Evolutionary conservation across 2,113 vertebrate genomes (phyloP).

Genomic region (Aythya baeri): DNA sequence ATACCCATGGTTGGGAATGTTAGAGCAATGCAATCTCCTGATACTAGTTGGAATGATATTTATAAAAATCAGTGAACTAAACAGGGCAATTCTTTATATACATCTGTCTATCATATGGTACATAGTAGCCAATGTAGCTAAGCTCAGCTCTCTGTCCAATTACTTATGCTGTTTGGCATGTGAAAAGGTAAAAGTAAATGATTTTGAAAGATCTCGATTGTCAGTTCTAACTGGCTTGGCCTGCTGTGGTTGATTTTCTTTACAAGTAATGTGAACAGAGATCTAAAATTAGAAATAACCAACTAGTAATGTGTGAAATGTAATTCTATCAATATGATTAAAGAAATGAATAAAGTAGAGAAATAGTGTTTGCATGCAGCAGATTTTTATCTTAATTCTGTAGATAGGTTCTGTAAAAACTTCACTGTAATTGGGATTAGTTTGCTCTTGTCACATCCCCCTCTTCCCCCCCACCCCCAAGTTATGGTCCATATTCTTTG

Average conservation of each 20-base stretch:
- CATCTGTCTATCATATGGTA: neutral
- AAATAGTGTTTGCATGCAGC: neutral
- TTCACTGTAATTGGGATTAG: neutral
- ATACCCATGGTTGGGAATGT: neutral
- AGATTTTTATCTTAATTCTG: neutral
- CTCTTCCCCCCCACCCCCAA: neutral
- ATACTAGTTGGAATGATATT: neutral
- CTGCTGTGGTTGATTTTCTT: neutral
- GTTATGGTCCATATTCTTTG: neutral
- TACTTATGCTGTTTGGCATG: neutral
- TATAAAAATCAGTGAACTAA: neutral
- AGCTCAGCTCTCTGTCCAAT: neutral
- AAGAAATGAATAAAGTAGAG: neutral
- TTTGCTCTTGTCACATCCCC: neutral
- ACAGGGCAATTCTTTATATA: neutral
- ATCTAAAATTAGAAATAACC: neutral
- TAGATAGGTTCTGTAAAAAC: neutral
- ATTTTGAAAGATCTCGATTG: neutral
- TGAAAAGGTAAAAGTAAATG: neutral
- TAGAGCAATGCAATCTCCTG: neutral
- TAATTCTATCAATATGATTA: neutral
- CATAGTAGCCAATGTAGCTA: neutral
- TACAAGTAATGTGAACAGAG: neutral
- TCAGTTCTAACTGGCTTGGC: neutral
- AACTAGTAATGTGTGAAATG: neutral